Conservation (phyloP, 2,113 vertebrate species). For the Myotis brandtii region DNA sequence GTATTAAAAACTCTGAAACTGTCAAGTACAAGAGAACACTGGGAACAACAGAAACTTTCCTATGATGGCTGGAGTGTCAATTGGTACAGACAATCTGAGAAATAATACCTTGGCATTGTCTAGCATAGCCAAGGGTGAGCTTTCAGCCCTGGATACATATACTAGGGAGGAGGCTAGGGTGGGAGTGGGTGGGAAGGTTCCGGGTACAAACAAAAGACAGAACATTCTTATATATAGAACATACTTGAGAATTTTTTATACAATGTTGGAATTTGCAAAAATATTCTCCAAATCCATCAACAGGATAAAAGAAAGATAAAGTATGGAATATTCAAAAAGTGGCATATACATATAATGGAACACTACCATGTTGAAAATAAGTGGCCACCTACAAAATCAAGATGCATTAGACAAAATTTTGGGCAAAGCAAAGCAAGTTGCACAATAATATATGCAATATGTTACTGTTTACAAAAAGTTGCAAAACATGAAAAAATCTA, state of each 20-base stretch:
- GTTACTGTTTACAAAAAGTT: neutral
- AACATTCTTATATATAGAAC: neutral
- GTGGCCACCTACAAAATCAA: neutral
- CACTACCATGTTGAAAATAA: neutral
- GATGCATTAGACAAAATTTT: neutral
- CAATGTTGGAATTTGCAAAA: neutral
- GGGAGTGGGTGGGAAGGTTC: neutral
- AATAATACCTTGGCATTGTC: neutral
- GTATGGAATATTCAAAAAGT: neutral
- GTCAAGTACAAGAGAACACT: neutral
- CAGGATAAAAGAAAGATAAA: neutral
- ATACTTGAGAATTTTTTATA: neutral
- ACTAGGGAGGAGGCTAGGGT: neutral
- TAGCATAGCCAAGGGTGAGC: neutral
- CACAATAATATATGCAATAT: neutral
- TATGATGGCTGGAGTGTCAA: neutral
- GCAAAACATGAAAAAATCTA: neutral
- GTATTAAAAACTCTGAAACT: neutral
- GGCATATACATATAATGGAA: neutral
- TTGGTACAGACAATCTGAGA: neutral
- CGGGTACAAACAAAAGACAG: neutral
- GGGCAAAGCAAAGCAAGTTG: neutral
- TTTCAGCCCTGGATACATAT: neutral
- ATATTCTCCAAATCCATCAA: neutral
- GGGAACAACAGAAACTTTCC: neutral